Base-by-base conservation (phyloP, 30 jellyfish, hydroid and myxozoan genomes). In the Rhopilema esculentum region DNA sequence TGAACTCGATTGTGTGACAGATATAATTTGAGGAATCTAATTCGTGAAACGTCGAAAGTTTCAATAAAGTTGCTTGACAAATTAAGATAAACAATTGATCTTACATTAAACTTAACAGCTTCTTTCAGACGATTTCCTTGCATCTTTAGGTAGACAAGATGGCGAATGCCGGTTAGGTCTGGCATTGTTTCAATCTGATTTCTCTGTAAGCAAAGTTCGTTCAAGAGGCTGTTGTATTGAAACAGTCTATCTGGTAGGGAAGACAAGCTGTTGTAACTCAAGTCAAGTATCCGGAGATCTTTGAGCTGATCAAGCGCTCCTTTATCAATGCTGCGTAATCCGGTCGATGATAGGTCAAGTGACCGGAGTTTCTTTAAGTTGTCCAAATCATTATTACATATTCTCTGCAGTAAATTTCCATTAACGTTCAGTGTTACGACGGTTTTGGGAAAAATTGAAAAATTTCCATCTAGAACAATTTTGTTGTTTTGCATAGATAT, bases 1-100 rank as follows among this genome's bases (percentile, higher is more conserved):
- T 16, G 25, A 12, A 85, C 66, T 0, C 66, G 63, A 50, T 85
- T 84, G 79, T 25, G 31, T 25, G 94, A 85, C 16, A 85, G 79
- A 31, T 85, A 50, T 31, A 33, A 4, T 1, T 0, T 4, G 0
- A 73, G 40, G 48, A 8, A 73, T 24, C 22, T 30, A 8, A 73
- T 17, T 19, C 70, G 50, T 12, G 33, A 4, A n/a, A 73, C 16
- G 51, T 73, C 23, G 28, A 30, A 33, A 16, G 84, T 29, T 40
- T 40, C 57, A 40, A 40, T 40, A 12, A 40, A 12, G 12, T 40
- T 40, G 9, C 57, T 2, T 6, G 9, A 2, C 12, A 40, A 40
- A 40, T 40, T 12, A 6, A 40, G 12, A 12, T 40, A 12, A 40
- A 2, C 12, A 40, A 40, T 40, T 12, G 9, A 40, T 40, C 9